These are phyloP conservation scores for Lingula anatina DNA, from an alignment of 2,888 invertebrate genomes.

Conservation along the genomic window DNA sequence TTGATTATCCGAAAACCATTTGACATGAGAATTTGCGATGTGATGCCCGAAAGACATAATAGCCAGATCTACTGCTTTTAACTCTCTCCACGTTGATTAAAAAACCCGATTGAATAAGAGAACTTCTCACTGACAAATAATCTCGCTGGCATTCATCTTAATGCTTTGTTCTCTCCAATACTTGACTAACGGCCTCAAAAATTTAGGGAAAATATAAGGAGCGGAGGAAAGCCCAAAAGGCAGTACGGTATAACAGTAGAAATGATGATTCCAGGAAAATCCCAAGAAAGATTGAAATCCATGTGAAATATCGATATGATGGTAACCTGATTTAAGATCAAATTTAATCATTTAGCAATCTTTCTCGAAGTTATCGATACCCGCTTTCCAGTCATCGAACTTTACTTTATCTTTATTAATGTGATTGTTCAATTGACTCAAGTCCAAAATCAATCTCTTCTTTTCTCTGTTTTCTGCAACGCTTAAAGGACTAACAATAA, in stretches of 20 bases:
- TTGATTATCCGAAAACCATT: too few species aligned
- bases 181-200: conserved; percentile 10
- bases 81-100: too few species aligned
- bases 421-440: conserved; percentile 7
- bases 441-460: conserved; percentile 9
- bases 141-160: too few species aligned
- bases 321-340: conserved; percentile 10
- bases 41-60: too few species aligned
- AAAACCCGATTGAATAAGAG: too few species aligned
- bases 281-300: conserved; percentile 5
- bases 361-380: conserved; percentile 8
- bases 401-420: conserved; percentile 9
- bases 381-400: conserved; percentile 14
- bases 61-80: too few species aligned
- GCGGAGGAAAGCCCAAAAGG: conserved; percentile 8
- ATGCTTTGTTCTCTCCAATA: conserved; percentile 8
- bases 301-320: conserved; percentile 6
- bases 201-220: conserved; percentile 7
- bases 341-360: conserved; percentile 8
- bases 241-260: conserved; percentile 7
- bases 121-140: too few species aligned
- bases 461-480: too few species aligned
- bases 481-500: too few species aligned
- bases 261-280: conserved; percentile 8
- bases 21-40: too few species aligned